phyloP scores from a whole-genome alignment of 2,113 vertebrate genomes.

The Rhegmatorhina hoffmannsi region DNA sequence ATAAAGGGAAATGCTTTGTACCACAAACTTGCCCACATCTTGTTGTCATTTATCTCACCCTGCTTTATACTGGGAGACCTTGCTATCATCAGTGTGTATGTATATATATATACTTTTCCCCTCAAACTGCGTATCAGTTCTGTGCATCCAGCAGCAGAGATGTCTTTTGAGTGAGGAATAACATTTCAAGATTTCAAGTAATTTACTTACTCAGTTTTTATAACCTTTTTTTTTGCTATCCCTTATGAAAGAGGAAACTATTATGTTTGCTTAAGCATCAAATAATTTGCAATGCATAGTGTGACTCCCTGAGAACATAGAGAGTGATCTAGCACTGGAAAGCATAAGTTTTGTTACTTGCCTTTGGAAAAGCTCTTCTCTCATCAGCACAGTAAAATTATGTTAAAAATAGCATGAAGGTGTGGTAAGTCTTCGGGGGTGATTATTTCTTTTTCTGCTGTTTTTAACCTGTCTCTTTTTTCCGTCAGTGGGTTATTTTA shows the following conservation, averaged over 20 bases:
- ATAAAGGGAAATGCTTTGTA: background rate
- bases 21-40: background rate
- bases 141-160: background rate
- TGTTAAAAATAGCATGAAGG: constrained; percentile 5
- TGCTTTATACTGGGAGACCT: background rate
- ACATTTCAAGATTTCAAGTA: background rate
- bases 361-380: background rate
- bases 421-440: background rate
- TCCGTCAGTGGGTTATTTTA: constrained; percentile 49
- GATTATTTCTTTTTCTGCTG: background rate
- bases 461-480: constrained; percentile 42
- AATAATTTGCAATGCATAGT: background rate
- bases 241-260: background rate
- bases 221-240: background rate
- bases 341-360: background rate
- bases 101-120: background rate
- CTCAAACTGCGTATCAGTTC: background rate
- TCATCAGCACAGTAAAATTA: background rate
- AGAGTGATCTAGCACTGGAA: background rate
- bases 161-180: background rate
- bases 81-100: background rate
- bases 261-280: background rate
- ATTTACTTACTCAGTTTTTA: background rate
- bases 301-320: background rate
- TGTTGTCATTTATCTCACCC: background rate